Evolutionary conservation across 2,797 vertebrate genomes (phyloP).

Genomic region (Pempheris klunzingeri): DNA sequence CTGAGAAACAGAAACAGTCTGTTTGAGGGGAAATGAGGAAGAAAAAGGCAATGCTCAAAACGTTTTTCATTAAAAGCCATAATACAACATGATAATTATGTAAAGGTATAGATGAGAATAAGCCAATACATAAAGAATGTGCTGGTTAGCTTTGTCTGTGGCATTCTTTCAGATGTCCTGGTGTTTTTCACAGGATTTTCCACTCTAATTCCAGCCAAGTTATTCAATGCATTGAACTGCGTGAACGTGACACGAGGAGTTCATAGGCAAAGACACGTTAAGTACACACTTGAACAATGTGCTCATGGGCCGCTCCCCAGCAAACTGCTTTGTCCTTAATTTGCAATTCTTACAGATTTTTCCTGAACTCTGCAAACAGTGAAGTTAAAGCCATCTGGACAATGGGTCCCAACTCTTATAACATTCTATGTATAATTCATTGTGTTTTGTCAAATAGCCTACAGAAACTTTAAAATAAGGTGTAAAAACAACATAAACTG

Average conservation of each 20-base stretch:
- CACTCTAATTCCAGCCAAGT: background rate
- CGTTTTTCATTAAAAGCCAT: background rate
- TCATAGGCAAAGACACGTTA: background rate
- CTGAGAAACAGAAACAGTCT: too few relatives aligned
- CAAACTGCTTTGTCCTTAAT: background rate
- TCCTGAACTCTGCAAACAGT: background rate
- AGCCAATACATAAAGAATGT: background rate
- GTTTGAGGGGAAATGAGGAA: background rate
- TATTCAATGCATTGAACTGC: background rate
- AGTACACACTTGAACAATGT: slow-evolving; percentile 5
- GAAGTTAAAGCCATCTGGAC: background rate
- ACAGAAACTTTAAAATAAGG: background rate
- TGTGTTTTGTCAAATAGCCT: background rate
- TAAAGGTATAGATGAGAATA: background rate
- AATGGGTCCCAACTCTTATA: background rate
- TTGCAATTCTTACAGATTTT: slow-evolving; percentile 9
- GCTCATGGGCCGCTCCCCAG: background rate
- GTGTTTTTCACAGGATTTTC: background rate
- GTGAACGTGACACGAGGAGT: background rate
- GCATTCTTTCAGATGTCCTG: background rate
- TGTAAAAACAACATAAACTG: too few relatives aligned
- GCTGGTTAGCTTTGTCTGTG: background rate
- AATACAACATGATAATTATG: background rate
- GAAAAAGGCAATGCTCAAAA: background rate
- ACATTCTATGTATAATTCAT: background rate